phyloP scores from a whole-genome alignment of 2,113 vertebrate genomes.

The Salvator merianae region DNA sequence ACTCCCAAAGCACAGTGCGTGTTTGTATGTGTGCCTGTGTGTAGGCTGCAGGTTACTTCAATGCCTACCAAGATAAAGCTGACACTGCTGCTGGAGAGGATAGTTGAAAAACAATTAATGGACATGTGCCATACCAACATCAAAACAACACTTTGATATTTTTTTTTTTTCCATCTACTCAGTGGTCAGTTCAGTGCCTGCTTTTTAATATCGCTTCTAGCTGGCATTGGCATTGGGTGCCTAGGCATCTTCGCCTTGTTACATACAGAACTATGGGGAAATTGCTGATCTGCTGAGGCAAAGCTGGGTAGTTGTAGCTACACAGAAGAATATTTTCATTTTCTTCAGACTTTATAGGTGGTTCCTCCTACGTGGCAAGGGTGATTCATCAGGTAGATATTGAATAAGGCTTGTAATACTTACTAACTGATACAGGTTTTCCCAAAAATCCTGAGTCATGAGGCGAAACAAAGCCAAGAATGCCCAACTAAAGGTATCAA shows the following conservation, averaged over 20 bases:
- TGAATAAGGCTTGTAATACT: slow-evolving; percentile 28
- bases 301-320: too few relatives aligned
- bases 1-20: too few relatives aligned
- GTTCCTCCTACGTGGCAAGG: neutral
- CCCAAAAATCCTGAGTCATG: slow-evolving; percentile 99
- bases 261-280: neutral
- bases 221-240: neutral
- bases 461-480: slow-evolving; percentile 97
- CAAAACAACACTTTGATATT: too few relatives aligned
- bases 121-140: too few relatives aligned
- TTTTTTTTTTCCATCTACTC: neutral
- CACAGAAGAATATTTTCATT: neutral
- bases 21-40: too few relatives aligned
- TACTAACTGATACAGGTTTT: slow-evolving; percentile 96
- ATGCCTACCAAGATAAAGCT: too few relatives aligned
- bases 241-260: neutral
- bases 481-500: slow-evolving; percentile 98
- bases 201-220: too few relatives aligned
- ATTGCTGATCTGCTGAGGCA: too few relatives aligned
- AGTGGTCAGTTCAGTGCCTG: neutral
- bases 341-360: neutral
- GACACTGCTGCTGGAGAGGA: too few relatives aligned
- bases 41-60: too few relatives aligned
- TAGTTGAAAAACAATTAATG: too few relatives aligned
- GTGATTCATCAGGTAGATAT: neutral